Evolutionary conservation across 2,113 vertebrate genomes (phyloP).

Genomic region (Gopherus flavomarginatus): DNA sequence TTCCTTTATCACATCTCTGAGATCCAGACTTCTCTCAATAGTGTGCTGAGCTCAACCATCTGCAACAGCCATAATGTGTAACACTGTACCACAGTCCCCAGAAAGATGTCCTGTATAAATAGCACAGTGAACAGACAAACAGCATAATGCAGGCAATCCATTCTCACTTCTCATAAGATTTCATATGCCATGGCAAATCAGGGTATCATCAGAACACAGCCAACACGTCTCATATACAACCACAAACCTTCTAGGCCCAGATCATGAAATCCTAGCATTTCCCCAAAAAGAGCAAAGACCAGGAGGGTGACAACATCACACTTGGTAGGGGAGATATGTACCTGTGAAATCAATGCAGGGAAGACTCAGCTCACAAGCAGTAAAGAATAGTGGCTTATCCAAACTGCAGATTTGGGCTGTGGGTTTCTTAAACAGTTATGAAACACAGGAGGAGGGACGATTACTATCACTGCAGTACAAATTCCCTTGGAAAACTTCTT

Average conservation of each 20-base stretch:
- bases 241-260: background rate
- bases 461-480: background rate
- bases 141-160: background rate
- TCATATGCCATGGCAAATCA: background rate
- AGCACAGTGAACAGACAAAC: background rate
- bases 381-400: background rate
- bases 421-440: background rate
- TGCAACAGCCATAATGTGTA: background rate
- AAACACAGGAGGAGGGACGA: background rate
- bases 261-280: background rate
- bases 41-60: background rate
- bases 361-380: background rate
- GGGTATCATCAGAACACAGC: background rate
- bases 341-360: background rate
- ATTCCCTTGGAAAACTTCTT: background rate
- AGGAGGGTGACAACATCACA: background rate
- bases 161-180: background rate
- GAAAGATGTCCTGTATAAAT: background rate
- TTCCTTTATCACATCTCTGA: background rate
- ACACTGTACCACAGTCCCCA: background rate
- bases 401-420: background rate
- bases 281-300: background rate
- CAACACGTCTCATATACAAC: background rate
- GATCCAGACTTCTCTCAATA: background rate
- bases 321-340: background rate